Evolutionary conservation across 53 echinoderm and acorn worm genomes (phyloP), one percentile per base, ranked within the genome.

Genomic region (Antedon mediterranea): DNA sequence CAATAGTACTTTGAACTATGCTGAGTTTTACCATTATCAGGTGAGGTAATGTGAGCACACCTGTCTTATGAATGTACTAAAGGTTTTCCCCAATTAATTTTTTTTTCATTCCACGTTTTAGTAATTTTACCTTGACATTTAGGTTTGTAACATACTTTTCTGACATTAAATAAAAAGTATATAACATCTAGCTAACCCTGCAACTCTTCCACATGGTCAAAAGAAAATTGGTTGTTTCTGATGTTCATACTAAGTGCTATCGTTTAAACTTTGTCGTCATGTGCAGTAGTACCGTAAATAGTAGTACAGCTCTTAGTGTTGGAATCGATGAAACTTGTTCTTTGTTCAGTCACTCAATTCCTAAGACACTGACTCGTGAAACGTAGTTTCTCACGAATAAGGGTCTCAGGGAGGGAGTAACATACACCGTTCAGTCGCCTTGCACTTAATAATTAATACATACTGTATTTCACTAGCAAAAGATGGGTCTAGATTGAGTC

Each of bases 311-410:
- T 41, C 13, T 7, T 41, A 13, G 5, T 41, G 41, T 41, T 41
- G 41, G 2, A 57, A 57, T 57, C 2, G 23, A 15, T 57, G 57
- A 3, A 23, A 8, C 11, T 57, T 13, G 57, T 57, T 57, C 41
- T 41, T 57, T 57, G 57, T 23, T 57, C 23, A 37, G 57, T 57
- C 57, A 57, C 57, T 57, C 57, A 57, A 57, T 57, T 57, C 57
- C 57, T 57, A 57, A 57, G 57, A 57, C 57, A 57, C 57, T 57
- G 57, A 57, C 57, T 57, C 57, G 57, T 57, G 57, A 57, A 57
- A 57, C 57, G 9, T 15, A 15, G 57, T 57, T 57, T 57, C 57
- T 57, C 57, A 57, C 57, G 57, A 57, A 57, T 57, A 57, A 57
- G 57, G 57, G 57, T 57, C 57, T 57, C 57, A 57, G 57, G 57